Percentiles rank a stretch among this genome's conserved stretches.
These are phyloP conservation scores for Tautogolabrus adspersus DNA, from an alignment of 2,113 vertebrate genomes.

Conservation along the genomic window DNA sequence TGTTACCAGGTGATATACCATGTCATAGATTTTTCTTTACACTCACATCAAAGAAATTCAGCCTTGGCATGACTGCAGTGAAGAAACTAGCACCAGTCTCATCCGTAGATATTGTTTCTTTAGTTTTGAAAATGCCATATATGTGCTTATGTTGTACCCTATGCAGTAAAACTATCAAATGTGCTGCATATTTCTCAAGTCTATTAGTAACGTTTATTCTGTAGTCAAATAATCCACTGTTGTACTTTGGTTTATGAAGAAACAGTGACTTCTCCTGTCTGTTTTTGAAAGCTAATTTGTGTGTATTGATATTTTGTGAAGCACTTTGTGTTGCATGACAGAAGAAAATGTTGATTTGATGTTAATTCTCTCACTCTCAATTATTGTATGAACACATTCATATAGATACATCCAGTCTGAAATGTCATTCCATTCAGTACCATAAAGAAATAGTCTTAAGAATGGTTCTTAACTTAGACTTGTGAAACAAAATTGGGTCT, in stretches of 20 bases:
- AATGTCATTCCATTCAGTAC: no score
- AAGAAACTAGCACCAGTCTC: not conserved
- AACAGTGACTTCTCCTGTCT: slow-evolving; percentile 6
- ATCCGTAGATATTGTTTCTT: not conserved
- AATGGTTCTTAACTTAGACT: no score
- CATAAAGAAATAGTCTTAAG: no score
- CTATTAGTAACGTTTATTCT: not conserved
- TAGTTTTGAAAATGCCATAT: not conserved
- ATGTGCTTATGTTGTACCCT: not conserved
- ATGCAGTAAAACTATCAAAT: not conserved
- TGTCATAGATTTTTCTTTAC: not conserved
- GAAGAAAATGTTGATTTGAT: no score
- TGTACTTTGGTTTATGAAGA: not conserved
- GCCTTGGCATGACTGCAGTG: not conserved
- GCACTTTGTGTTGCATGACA: not conserved
- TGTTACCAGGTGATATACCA: not conserved
- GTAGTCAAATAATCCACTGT: not conserved
- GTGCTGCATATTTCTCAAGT: not conserved
- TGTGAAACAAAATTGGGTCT: no score
- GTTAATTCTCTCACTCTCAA: no score
- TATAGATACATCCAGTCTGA: no score
- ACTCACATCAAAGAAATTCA: no score
- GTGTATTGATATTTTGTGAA: not conserved
- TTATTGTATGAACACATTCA: no score
- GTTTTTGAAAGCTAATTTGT: not conserved